Evolutionary conservation across 2,113 vertebrate genomes (phyloP).

Genomic region (Gambusia holbrooki): DNA sequence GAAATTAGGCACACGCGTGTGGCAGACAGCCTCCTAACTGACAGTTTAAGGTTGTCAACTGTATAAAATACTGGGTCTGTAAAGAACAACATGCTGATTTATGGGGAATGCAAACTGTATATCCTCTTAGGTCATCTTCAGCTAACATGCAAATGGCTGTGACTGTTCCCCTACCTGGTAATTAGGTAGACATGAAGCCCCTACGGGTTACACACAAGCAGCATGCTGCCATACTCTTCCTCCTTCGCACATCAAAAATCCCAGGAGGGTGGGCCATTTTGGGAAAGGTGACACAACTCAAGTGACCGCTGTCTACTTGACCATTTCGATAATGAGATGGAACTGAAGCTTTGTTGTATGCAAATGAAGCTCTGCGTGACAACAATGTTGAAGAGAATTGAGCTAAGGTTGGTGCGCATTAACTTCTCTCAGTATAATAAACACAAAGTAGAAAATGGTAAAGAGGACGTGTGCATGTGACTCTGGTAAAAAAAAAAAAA

Average conservation of each 20-base stretch:
- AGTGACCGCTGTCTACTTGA: slow-evolving; percentile 72
- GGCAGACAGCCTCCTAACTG: slow-evolving; percentile 20
- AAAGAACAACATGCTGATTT: slow-evolving; percentile 42
- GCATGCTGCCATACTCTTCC: slow-evolving; percentile 36
- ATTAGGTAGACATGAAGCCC: slow-evolving; percentile 62
- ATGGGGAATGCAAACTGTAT: slow-evolving; percentile 55
- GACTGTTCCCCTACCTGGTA: slow-evolving; percentile 65
- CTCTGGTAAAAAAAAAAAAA: neutral
- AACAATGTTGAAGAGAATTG: slow-evolving; percentile 57
- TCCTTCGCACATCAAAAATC: slow-evolving; percentile 53
- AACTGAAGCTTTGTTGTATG: slow-evolving; percentile 71
- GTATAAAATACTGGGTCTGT: slow-evolving; percentile 32
- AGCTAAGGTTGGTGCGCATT: slow-evolving; percentile 14
- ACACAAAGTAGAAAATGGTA: neutral
- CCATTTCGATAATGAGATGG: slow-evolving; percentile 78
- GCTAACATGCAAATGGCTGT: slow-evolving; percentile 69
- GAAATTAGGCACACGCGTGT: slow-evolving; percentile 47
- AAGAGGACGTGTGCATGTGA: neutral
- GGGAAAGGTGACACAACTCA: slow-evolving; percentile 73
- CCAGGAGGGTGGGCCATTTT: slow-evolving; percentile 61
- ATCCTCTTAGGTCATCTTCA: slow-evolving; percentile 66
- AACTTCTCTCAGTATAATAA: slow-evolving; percentile 22
- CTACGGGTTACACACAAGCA: slow-evolving; percentile 46
- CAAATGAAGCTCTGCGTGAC: slow-evolving; percentile 70
- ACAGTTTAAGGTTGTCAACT: slow-evolving; percentile 48